Conservation (phyloP, 2,888 invertebrate genomes). For the Hyles lineata region DNA sequence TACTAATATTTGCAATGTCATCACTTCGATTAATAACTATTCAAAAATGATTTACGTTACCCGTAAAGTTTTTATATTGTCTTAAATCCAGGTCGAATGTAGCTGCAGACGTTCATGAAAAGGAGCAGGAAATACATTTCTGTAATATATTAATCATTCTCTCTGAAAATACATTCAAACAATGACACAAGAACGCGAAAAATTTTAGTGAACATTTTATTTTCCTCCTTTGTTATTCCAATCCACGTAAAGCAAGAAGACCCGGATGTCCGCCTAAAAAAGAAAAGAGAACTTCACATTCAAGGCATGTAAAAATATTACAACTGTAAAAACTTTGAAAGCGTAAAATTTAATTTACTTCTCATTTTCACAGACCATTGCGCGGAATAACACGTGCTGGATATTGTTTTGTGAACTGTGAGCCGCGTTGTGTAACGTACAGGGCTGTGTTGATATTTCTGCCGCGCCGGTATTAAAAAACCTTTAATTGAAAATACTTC, state of each 20-base stretch:
- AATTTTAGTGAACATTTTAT: constrained; percentile 12
- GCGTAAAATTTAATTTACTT: constrained; percentile 23
- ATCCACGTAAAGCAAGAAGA: constrained; percentile 20
- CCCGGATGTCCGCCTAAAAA: constrained; percentile 18
- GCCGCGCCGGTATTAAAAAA: neutral
- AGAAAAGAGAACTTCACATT: constrained; percentile 2
- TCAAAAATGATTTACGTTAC: neutral
- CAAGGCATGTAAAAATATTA: constrained; percentile 19
- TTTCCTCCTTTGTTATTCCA: constrained; percentile 26
- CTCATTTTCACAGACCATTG: constrained; percentile 13
- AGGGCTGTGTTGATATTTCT: neutral
- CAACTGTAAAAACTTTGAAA: constrained; percentile 19
- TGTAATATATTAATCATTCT: neutral
- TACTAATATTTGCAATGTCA: too few relatives aligned
- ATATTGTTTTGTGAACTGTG: constrained; percentile 15
- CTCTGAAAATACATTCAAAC: constrained; percentile 5
- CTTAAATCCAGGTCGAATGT: neutral
- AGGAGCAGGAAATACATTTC: neutral
- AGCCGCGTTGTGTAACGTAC: neutral
- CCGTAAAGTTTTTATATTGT: neutral
- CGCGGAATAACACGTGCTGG: neutral
- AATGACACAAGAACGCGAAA: neutral
- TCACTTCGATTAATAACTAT: too few relatives aligned
- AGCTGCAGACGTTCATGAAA: neutral
- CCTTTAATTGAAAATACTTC: neutral